phyloP scores from a whole-genome alignment of 2,113 vertebrate genomes.

The Lophotis ruficrista region DNA sequence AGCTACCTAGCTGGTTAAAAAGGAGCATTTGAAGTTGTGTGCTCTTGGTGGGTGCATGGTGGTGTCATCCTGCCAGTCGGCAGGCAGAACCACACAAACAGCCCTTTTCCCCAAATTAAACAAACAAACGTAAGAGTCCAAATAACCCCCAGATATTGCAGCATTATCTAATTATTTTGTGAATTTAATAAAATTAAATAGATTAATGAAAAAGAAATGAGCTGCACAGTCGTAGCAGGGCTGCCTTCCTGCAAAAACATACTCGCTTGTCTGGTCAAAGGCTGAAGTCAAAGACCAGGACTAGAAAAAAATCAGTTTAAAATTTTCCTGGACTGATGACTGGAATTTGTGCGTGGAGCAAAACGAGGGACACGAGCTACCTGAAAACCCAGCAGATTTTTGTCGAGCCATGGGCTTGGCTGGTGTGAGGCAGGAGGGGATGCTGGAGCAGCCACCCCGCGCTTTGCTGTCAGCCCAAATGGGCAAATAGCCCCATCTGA shows the following conservation, averaged over 20 bases:
- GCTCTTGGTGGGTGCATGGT: neutral
- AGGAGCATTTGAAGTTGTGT: neutral
- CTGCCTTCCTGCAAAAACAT: neutral
- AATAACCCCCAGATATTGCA: neutral
- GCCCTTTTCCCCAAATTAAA: neutral
- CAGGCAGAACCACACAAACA: neutral
- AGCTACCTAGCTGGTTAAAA: neutral
- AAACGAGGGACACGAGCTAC: fast-evolving
- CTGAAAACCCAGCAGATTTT: fast-evolving
- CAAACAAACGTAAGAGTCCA: neutral
- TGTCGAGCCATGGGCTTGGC: fast-evolving
- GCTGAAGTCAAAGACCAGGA: neutral
- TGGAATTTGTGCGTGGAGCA: neutral
- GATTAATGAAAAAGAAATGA: neutral
- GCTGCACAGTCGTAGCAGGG: neutral
- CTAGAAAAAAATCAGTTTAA: neutral
- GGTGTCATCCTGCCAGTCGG: neutral
- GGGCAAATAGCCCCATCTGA: too few species aligned
- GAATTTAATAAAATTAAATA: neutral
- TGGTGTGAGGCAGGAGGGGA: neutral
- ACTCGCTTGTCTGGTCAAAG: neutral
- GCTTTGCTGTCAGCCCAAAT: neutral
- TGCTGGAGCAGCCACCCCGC: too few species aligned
- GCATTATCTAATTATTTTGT: neutral
- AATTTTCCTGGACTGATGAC: neutral